Evolutionary conservation across 2,797 vertebrate species (phyloP).

Genomic region (Clamator glandarius): DNA sequence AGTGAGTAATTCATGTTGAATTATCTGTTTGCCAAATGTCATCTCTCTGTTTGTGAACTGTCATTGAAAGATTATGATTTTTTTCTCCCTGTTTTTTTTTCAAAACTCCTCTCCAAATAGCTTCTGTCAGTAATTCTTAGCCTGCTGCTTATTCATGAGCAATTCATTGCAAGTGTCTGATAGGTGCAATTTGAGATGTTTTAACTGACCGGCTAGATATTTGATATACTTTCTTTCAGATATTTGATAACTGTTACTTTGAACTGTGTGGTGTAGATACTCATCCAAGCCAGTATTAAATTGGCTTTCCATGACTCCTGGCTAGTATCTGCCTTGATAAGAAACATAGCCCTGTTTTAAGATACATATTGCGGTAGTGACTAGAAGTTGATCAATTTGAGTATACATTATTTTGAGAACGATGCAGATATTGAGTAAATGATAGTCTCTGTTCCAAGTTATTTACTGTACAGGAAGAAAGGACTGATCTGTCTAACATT

Average conservation of each 20-base stretch:
- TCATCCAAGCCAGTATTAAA: not conserved
- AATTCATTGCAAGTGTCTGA: conserved; percentile 24
- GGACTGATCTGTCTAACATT: not conserved
- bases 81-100: not conserved
- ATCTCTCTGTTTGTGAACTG: conserved; percentile 55
- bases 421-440: not conserved
- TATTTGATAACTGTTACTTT: conserved; percentile 11
- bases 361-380: not conserved
- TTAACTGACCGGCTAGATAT: not conserved
- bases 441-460: not conserved
- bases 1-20: conserved; percentile 58
- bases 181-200: conserved; percentile 38
- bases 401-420: not conserved
- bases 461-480: not conserved
- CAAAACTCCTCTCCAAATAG: conserved; percentile 3
- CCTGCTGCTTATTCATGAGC: conserved; percentile 41
- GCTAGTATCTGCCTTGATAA: not conserved
- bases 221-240: conserved; percentile 21
- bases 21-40: conserved; percentile 63
- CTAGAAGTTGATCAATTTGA: not conserved
- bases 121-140: conserved; percentile 49
- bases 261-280: not conserved
- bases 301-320: not conserved
- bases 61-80: not conserved
- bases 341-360: not conserved